Base-by-base conservation (phyloP, 1,140 invertebrate species). In the Drosophila pallidifrons region DNA sequence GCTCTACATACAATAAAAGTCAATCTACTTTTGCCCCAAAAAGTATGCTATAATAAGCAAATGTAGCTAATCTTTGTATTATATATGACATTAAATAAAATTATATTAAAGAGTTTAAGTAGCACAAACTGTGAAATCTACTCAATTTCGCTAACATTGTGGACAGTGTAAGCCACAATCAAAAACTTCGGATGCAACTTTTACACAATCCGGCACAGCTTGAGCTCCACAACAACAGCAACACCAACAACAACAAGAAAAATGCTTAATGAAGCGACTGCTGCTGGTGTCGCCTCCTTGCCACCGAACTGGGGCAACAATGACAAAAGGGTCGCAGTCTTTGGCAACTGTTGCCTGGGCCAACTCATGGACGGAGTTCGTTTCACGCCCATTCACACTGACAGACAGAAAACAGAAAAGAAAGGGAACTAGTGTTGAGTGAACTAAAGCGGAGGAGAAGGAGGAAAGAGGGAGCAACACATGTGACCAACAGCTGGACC, bases 221-320 rank as follows among this genome's bases (percentile, higher is more conserved):
- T 64, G 77, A 66, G 72, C 51, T 51, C 15, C 41, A 64, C 76
- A 76, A 45, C 67, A 80, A 57, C 69, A 60, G 8, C 43, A 83
- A 60, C 74, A 65, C 5, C 32, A 58, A 72, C 49, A 65, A 65
- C 60, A 82, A 75, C 63, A 75, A 66, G 32, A 61, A 63, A 63
- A 77, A 85, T 76, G 68, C 74, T 83, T 83, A 83, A 85, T 85
- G 81, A 83, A 83, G 81, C 81, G 73, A 61, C 71, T 54, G 58
- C 76, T 63, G 35, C 13, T 47, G 7, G 13, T 55, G 6, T 5
- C 60, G 3, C 3, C 60, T 32, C 7, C 30, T 41, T 16, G n/a
- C 15, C 43, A 35, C 11, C 45, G 16, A 15, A 6, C 35, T 25
- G 20, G 6, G 11, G 16, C 52, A 70, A 63, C 58, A 55, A 58